Percentiles rank a stretch among this genome's conserved stretches.
Evolutionary conservation across 2,797 vertebrate species (phyloP).

Genomic region (Coreius guichenoti): DNA sequence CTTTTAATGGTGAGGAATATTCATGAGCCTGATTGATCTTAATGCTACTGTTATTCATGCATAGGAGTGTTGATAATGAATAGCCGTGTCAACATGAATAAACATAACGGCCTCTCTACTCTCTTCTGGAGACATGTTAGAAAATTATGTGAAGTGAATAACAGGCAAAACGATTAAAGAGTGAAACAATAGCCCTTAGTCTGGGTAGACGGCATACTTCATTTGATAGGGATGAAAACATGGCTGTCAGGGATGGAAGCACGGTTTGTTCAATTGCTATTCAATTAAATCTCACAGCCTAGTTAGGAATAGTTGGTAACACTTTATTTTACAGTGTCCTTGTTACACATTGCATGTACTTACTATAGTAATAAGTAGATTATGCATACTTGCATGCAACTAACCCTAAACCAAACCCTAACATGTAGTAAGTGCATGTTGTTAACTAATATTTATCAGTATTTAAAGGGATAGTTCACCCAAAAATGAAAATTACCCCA

Average conservation of each 20-base stretch:
- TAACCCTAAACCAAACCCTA: neutral
- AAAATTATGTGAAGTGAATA: slow-evolving; percentile 27
- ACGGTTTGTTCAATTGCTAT: neutral
- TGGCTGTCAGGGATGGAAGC: slow-evolving; percentile 2
- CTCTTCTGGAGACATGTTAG: slow-evolving; percentile 10
- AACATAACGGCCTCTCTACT: slow-evolving; percentile 48
- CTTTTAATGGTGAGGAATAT: slow-evolving; percentile 56
- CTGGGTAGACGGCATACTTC: neutral
- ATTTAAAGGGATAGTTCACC: no score
- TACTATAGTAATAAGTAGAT: neutral
- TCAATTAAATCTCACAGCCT: neutral
- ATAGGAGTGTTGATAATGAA: slow-evolving; percentile 48
- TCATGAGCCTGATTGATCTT: slow-evolving; percentile 57
- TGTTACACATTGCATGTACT: neutral
- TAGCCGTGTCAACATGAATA: slow-evolving; percentile 47
- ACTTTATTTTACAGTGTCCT: neutral
- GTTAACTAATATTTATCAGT: neutral
- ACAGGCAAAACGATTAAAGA: neutral
- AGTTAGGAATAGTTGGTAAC: neutral
- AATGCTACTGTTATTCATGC: slow-evolving; percentile 36
- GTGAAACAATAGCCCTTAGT: neutral
- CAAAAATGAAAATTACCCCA: no score
- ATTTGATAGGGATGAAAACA: slow-evolving; percentile 9
- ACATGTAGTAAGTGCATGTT: neutral
- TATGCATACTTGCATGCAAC: neutral